Evolutionary conservation across 2,888 invertebrate genomes (phyloP), one percentile per base, ranked within the genome.

Genomic region (Mermis nigrescens): DNA sequence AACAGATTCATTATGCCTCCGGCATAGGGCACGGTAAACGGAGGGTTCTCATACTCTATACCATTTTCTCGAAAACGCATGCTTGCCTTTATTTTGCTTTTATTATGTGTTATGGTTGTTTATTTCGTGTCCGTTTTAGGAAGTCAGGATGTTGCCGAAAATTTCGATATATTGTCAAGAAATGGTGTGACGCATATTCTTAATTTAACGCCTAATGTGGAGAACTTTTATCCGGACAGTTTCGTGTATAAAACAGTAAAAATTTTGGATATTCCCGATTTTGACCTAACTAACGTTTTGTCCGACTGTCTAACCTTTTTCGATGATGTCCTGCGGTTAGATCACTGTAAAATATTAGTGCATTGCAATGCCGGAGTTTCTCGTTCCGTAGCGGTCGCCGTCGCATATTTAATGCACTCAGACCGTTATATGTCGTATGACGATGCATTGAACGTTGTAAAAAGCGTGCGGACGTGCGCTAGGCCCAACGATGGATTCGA

Each of bases 91-190:
- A n/a, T n/a, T n/a, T n/a, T n/a, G n/a, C n/a, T n/a, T n/a, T n/a
- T n/a, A n/a, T n/a, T n/a, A n/a, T n/a, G n/a, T n/a, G n/a, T n/a
- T n/a, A n/a, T n/a, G n/a, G n/a, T n/a, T n/a, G n/a, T n/a, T n/a
- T n/a, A n/a, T n/a, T n/a, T n/a, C n/a, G n/a, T n/a, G n/a, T n/a
- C n/a, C n/a, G n/a, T 58, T 58, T 52, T 62, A 74, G 75, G 75
- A 7, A 74, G 75, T 27, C 76, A 76, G 64, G 76, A 76, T 66
- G 74, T 74, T 2, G 76, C 76, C 1, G 69, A 70, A 12, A 72
- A 76, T 53, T 60, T 69, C 22, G 65, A 67, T 1, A 61, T 73
- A 2, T 67, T 76, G n/a, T 58, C 66, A 46, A 60, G 67, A 22
- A 62, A 70, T 61, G 64, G 66, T n/a, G 73, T 76, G 52, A 75